These are phyloP conservation scores for Noctua janthe DNA, from an alignment of 2,888 invertebrate genomes.

Conservation along the genomic window DNA sequence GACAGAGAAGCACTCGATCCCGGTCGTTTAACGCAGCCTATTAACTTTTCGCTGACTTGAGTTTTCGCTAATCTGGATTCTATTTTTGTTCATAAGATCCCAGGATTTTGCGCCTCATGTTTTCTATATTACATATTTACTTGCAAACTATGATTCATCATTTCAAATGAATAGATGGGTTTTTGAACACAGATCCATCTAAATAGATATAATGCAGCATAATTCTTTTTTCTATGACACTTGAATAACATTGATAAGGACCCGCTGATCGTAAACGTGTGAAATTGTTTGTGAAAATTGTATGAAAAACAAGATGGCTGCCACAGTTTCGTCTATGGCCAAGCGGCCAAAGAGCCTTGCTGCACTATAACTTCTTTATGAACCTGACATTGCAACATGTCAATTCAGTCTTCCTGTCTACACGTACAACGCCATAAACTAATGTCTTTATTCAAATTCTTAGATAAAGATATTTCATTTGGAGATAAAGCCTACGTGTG, in stretches of 20 bases:
- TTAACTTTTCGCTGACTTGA: slow-evolving; percentile 22
- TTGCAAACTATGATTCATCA: background rate
- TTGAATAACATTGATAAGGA: background rate
- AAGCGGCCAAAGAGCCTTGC: background rate
- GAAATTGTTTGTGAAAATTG: too few relatives aligned
- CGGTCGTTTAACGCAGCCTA: background rate
- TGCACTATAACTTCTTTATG: background rate
- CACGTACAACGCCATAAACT: slow-evolving; percentile 28
- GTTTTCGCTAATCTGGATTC: slow-evolving; percentile 10
- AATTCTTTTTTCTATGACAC: background rate
- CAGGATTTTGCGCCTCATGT: background rate
- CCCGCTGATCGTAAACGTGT: background rate
- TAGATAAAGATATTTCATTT: slow-evolving; percentile 54
- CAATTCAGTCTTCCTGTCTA: slow-evolving; percentile 29
- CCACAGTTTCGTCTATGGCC: background rate
- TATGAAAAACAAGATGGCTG: background rate
- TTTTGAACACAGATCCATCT: background rate
- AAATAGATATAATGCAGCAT: background rate
- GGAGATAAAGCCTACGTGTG: slow-evolving; percentile 60
- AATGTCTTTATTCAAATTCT: slow-evolving; percentile 56
- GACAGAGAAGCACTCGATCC: background rate
- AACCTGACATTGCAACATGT: slow-evolving; percentile 25
- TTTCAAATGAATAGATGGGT: background rate
- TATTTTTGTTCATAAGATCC: slow-evolving; percentile 9
- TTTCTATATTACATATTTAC: background rate